Conservation (phyloP, 2,888 invertebrate species). For the Ophioninae sp. region DNA sequence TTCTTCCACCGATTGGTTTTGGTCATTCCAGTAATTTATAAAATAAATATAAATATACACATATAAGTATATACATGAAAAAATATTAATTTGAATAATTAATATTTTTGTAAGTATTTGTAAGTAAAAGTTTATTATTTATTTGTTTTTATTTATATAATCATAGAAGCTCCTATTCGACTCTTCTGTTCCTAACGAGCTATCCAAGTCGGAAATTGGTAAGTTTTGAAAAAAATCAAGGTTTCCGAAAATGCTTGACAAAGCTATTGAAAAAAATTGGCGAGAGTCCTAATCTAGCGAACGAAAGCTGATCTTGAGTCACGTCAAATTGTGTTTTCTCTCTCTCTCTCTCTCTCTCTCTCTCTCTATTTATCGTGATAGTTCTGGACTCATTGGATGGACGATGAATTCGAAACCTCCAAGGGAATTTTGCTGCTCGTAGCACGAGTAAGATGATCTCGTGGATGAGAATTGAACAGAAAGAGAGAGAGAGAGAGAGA, state of each 20-base stretch:
- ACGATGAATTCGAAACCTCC: slow-evolving; percentile 50
- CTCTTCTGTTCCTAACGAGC: not conserved
- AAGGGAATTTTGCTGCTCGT: slow-evolving; percentile 39
- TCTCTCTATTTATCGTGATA: slow-evolving; percentile 35
- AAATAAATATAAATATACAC: no score
- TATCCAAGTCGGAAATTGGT: not conserved
- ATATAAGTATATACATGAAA: no score
- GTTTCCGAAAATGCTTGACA: not conserved
- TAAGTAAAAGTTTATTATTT: no score
- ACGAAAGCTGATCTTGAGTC: slow-evolving; percentile 12
- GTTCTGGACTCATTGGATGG: slow-evolving; percentile 48
- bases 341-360: slow-evolving; percentile 30
- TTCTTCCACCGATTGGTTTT: no score
- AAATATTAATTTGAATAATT: no score
- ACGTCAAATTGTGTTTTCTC: slow-evolving; percentile 36
- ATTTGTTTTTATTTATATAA: no score
- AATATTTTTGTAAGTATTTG: no score
- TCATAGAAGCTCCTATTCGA: not conserved
- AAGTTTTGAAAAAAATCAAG: not conserved
- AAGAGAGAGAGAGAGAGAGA: slow-evolving; percentile 71
- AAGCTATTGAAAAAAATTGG: slow-evolving; percentile 18
- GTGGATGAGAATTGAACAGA: slow-evolving; percentile 59
- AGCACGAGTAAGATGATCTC: slow-evolving; percentile 56
- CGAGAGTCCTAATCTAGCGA: slow-evolving; percentile 1
- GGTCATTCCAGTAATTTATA: no score